Conservation (phyloP, 2,888 invertebrate genomes). For the Ormia ochracea region DNA sequence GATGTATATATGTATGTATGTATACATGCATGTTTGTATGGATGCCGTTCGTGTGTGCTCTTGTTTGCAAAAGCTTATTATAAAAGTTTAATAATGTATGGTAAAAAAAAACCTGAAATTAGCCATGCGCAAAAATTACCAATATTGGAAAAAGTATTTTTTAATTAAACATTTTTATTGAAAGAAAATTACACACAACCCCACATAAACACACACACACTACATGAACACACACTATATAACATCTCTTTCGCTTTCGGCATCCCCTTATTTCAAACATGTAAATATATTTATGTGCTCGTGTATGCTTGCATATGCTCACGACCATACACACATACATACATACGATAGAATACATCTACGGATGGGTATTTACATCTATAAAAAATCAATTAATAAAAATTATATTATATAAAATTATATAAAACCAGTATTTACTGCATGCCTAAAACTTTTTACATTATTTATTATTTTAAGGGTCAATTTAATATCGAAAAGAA, state of each 20-base stretch:
- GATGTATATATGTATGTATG: neutral
- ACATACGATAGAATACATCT: too few relatives aligned
- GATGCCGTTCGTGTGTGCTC: too few relatives aligned
- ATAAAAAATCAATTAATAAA: too few relatives aligned
- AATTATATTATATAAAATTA: neutral
- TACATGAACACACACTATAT: neutral
- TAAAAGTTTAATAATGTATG: constrained; percentile 62
- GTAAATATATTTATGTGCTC: neutral
- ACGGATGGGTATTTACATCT: too few relatives aligned
- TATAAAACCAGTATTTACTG: constrained; percentile 16
- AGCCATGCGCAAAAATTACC: constrained; percentile 62
- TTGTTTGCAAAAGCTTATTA: constrained; percentile 59
- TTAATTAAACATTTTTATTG: constrained; percentile 62
- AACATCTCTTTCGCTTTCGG: constrained; percentile 13
- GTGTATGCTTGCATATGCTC: neutral
- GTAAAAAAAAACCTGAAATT: constrained; percentile 54
- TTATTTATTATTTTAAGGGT: constrained; percentile 3
- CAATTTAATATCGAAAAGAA: constrained; percentile 14
- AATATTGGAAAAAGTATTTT: constrained; percentile 60
- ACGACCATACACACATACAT: too few relatives aligned
- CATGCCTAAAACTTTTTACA: constrained; percentile 26
- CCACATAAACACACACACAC: neutral
- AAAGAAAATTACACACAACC: constrained; percentile 38
- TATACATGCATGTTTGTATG: neutral
- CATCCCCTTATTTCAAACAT: constrained; percentile 8